These are phyloP conservation scores for Malacoraja senta DNA, from an alignment of 2,797 vertebrate genomes.

Conservation along the genomic window DNA sequence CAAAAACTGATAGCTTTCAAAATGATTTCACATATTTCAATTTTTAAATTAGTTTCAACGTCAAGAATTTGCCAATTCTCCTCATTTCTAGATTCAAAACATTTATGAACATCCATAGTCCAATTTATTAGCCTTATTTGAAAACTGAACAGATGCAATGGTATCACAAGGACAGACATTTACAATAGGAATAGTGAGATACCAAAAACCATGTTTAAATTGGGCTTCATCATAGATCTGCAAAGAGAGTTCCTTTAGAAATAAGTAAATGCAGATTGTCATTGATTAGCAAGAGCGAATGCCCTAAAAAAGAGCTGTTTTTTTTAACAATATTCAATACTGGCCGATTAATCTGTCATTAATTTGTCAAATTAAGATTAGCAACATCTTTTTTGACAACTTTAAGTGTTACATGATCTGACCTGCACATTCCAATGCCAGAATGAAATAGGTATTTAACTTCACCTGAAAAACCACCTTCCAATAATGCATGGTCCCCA, in stretches of 20 bases:
- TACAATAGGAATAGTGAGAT: not conserved
- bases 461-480: constrained; percentile 15
- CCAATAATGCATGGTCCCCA: constrained; percentile 81
- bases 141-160: not conserved
- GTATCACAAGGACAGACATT: not conserved
- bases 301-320: no score
- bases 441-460: not conserved
- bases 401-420: not conserved
- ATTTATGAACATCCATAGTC: not conserved
- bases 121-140: not conserved
- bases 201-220: not conserved
- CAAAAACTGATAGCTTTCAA: not conserved
- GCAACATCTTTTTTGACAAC: not conserved
- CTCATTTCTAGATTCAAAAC: not conserved
- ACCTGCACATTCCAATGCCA: not conserved
- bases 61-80: not conserved
- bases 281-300: not conserved
- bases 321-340: not conserved
- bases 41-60: not conserved
- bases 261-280: not conserved
- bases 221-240: not conserved
- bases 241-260: not conserved
- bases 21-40: not conserved
- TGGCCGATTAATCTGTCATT: not conserved
- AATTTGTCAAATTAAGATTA: not conserved